Percentiles rank a stretch among this genome's conserved stretches.
These are phyloP conservation scores for Pomatorhinus ruficollis DNA, from an alignment of 2,113 vertebrate genomes.

Conservation along the genomic window DNA sequence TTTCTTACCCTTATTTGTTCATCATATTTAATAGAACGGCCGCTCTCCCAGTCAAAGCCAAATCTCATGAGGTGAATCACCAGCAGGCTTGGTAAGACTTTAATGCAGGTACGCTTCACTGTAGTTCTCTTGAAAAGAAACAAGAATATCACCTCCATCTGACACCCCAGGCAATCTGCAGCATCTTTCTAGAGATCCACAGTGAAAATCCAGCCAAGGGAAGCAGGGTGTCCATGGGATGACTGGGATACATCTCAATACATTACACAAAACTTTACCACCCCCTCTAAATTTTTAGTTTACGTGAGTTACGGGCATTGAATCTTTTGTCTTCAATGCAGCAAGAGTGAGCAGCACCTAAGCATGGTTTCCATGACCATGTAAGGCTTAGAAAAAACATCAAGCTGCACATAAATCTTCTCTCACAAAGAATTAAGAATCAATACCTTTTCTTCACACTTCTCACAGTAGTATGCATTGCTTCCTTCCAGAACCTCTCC, in stretches of 20 bases:
- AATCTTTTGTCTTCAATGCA: not conserved
- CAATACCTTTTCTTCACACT: constrained; percentile 96
- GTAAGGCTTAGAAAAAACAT: not conserved
- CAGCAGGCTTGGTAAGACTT: constrained; percentile 91
- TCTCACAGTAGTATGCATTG: constrained; percentile 99
- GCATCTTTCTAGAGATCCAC: not conserved
- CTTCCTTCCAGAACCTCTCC: constrained; percentile 98
- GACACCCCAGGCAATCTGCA: not conserved
- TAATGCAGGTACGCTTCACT: constrained; percentile 97
- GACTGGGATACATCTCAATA: not conserved
- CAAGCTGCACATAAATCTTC: not conserved
- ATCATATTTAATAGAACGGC: constrained; percentile 97
- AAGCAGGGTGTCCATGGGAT: not conserved
- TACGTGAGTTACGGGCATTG: not conserved
- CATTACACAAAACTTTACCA: not conserved
- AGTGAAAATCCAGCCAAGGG: fast-evolving
- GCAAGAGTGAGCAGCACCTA: not conserved
- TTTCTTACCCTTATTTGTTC: constrained; percentile 93
- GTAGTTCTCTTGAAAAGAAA: constrained; percentile 89
- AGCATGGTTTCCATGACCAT: not conserved
- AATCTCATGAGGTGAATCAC: constrained; percentile 99
- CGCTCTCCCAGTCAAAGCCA: constrained; percentile 98
- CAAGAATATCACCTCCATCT: constrained; percentile 26
- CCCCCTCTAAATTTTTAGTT: not conserved
- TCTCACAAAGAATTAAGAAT: not conserved